Evolutionary conservation across 2,113 vertebrate species (phyloP), one percentile per base, ranked within the genome.

Genomic region (Coregonus clupeaformis): DNA sequence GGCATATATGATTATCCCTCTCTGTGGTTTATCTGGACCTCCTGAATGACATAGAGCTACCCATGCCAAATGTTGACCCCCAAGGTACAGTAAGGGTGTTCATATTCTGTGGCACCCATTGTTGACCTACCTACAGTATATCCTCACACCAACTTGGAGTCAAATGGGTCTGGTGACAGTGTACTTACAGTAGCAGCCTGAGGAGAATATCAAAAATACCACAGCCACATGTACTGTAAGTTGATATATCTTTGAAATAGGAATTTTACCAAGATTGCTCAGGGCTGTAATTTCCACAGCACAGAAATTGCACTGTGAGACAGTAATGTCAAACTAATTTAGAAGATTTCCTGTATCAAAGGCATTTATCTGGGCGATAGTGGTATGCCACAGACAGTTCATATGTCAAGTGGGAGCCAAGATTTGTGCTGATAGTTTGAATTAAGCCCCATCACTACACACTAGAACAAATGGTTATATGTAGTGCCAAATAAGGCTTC

Each of bases 11-110:
- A 36, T 36, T 36, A 36, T 36, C 14, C 24, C 25, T 69, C 12
- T 75, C 13, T 74, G 5, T 74, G n/a, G 27, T 62, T 36, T 27
- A 99, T 0, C 94, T 99, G 88, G 94, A 95, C 29, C 79, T 99
- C 64, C 91, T 99, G 60, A 84, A 82, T 69, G 94, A 96, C 2
- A 84, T 36, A 52, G 94, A 70, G 97, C 75, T 91, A 89, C 25
- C 93, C 96, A 6, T 92, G 57, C 2, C 18, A 20, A 59, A 84
- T 0, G 71, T 98, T 76, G 91, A 89, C 25, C 93, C 96, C 6
- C 92, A 94, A 91, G 95, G 95, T 36, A 36, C 36, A 36, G 36
- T 98, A 81, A 92, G 93, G 72, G 7, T n/a, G 3, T 25, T 20
- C 27, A 29, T 55, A 69, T 24, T 29, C 67, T 55, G 59, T 16